phyloP scores from a whole-genome alignment of 64 coral and sea anemone species.

The Dendronephthya gigantea region DNA sequence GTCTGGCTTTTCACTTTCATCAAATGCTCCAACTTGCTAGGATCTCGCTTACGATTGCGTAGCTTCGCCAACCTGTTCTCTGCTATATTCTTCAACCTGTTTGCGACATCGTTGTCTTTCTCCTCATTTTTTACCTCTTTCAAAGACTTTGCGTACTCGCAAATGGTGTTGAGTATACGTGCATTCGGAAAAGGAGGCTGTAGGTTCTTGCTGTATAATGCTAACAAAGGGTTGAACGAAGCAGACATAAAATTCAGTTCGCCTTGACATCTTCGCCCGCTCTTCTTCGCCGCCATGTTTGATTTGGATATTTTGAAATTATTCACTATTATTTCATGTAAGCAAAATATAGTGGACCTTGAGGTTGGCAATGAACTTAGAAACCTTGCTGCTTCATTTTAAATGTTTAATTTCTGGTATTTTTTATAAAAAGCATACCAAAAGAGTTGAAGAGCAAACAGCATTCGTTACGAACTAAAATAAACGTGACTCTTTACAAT shows the following conservation, averaged over 20 bases:
- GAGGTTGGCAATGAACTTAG: too few species aligned
- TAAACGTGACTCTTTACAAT: too few species aligned
- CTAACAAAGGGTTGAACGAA: conserved; percentile 65
- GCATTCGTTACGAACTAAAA: too few species aligned
- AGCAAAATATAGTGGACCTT: too few species aligned
- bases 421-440: too few species aligned
- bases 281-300: conserved; percentile 42
- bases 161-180: conserved; percentile 73
- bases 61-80: not conserved
- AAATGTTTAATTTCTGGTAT: too few species aligned
- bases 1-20: conserved; percentile 9
- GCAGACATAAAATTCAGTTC: conserved; percentile 65
- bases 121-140: not conserved
- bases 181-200: conserved; percentile 75
- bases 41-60: not conserved
- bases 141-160: conserved; percentile 59
- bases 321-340: too few species aligned
- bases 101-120: not conserved
- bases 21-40: not conserved
- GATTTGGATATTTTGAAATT: too few species aligned
- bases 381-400: too few species aligned
- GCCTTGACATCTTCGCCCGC: not conserved
- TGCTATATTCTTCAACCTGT: not conserved
- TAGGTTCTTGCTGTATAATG: conserved; percentile 51
- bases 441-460: too few species aligned